A percentile compares a stretch with the other conserved stretches of the same genome.
phyloP scores from a whole-genome alignment of 2,797 vertebrate species.

The Pangasius krempfi region DNA sequence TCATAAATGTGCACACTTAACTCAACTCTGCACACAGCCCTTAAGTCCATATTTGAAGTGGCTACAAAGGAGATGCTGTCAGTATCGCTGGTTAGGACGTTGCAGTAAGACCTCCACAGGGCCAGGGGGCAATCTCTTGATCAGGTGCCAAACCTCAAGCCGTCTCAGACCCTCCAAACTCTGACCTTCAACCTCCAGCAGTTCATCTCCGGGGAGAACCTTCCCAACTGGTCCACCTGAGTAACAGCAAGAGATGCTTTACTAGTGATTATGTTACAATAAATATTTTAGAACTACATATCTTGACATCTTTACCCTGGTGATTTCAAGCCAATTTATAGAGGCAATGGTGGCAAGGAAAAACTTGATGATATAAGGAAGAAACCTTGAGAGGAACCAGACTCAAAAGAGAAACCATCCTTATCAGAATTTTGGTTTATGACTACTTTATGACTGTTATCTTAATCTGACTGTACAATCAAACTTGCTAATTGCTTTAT shows the following conservation, averaged over 20 bases:
- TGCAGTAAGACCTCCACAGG: slow-evolving; percentile 73
- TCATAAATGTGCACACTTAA: background rate
- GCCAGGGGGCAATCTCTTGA: slow-evolving; percentile 73
- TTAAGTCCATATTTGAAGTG: background rate
- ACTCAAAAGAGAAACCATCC: too few relatives aligned
- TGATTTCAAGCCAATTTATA: background rate
- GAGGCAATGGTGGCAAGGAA: too few relatives aligned
- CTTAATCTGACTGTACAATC: background rate
- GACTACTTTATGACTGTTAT: background rate
- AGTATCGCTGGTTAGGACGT: slow-evolving; percentile 59
- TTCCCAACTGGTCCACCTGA: slow-evolving; percentile 74
- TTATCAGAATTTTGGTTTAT: background rate
- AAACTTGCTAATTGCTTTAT: background rate
- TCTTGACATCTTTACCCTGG: background rate
- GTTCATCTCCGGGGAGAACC: slow-evolving; percentile 74
- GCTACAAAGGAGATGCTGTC: background rate
- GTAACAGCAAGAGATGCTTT: background rate
- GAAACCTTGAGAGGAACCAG: too few relatives aligned
- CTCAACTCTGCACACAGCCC: background rate
- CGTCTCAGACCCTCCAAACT: slow-evolving; percentile 72
- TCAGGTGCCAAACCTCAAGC: slow-evolving; percentile 78
- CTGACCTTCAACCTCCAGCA: slow-evolving; percentile 72
- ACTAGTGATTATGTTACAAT: background rate
- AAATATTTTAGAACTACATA: background rate
- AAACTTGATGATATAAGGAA: too few relatives aligned